A percentile compares a stretch with the other conserved stretches of the same genome.
phyloP scores from a whole-genome alignment of 1,140 invertebrate species.

The Telenomus remus region DNA sequence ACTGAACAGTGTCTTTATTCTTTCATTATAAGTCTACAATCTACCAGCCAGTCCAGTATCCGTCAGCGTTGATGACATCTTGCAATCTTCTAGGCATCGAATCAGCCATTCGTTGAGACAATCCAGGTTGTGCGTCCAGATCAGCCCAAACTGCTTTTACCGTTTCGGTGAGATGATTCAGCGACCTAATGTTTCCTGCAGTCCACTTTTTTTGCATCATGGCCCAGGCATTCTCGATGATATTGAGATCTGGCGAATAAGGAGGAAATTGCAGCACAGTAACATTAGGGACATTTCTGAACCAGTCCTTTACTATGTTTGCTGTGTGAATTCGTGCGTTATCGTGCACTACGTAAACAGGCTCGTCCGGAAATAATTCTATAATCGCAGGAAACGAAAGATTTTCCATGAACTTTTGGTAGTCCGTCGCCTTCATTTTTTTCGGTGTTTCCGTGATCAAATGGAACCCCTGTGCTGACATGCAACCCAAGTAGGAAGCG shows the following conservation, averaged over 20 bases:
- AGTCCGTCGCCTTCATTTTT: not conserved
- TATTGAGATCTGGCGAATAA: constrained; percentile 11
- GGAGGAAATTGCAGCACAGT: not conserved
- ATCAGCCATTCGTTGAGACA: too few species aligned
- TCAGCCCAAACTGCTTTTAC: too few species aligned
- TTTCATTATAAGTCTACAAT: too few species aligned
- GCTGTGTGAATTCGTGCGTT: constrained; percentile 5
- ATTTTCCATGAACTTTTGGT: not conserved
- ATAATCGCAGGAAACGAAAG: not conserved
- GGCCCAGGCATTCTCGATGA: constrained; percentile 20
- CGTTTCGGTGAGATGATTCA: too few species aligned
- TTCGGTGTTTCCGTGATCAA: not conserved
- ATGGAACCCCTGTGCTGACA: not conserved
- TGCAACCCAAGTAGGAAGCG: not conserved
- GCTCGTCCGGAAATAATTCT: not conserved
- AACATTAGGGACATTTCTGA: not conserved
- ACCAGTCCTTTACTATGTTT: constrained; percentile 3
- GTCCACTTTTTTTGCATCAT: constrained; percentile 11
- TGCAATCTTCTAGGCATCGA: too few species aligned
- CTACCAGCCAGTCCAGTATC: too few species aligned
- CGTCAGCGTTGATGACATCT: too few species aligned
- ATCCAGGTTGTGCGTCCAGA: too few species aligned
- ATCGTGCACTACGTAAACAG: not conserved
- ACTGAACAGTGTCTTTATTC: too few species aligned
- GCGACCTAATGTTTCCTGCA: too few species aligned